A percentile compares a stretch with the other conserved stretches of the same genome.
Evolutionary conservation across 2,888 invertebrate genomes (phyloP).

Genomic region (Tetragonula carbonaria): DNA sequence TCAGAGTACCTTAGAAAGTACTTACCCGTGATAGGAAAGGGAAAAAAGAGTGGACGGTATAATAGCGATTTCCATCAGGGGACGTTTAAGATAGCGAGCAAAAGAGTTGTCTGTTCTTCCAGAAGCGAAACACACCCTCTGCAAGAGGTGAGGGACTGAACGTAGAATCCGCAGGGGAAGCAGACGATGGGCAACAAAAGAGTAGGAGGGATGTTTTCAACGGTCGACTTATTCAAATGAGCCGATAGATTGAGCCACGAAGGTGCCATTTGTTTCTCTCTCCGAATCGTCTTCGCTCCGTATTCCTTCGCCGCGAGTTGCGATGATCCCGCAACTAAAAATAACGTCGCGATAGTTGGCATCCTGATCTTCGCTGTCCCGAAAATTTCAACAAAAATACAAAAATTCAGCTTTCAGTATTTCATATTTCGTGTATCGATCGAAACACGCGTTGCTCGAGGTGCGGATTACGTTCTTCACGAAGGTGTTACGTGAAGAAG

Average conservation of each 20-base stretch:
- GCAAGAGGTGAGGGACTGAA: slow-evolving; percentile 22
- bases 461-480: no score
- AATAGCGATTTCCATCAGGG: slow-evolving; percentile 65
- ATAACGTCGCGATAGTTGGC: slow-evolving; percentile 53
- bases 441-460: not conserved
- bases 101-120: slow-evolving; percentile 48
- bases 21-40: slow-evolving; percentile 25
- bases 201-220: slow-evolving; percentile 47
- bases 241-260: slow-evolving; percentile 77
- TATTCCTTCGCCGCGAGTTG: slow-evolving; percentile 45
- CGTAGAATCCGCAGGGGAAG: slow-evolving; percentile 33
- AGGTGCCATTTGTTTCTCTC: slow-evolving; percentile 78
- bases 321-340: slow-evolving; percentile 44
- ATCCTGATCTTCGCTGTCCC: not conserved
- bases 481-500: not conserved
- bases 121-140: slow-evolving; percentile 38
- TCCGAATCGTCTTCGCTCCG: slow-evolving; percentile 48
- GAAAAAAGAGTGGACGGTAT: slow-evolving; percentile 47
- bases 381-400: not conserved
- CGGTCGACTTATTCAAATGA: slow-evolving; percentile 79
- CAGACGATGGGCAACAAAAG: slow-evolving; percentile 42
- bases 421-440: not conserved
- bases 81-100: slow-evolving; percentile 61
- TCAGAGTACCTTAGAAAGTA: slow-evolving; percentile 51
- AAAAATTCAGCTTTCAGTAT: not conserved